A percentile compares a stretch with the other conserved stretches of the same genome.
Conservation (phyloP, 2,113 vertebrate species). For the Eudyptes chrysolophus region DNA sequence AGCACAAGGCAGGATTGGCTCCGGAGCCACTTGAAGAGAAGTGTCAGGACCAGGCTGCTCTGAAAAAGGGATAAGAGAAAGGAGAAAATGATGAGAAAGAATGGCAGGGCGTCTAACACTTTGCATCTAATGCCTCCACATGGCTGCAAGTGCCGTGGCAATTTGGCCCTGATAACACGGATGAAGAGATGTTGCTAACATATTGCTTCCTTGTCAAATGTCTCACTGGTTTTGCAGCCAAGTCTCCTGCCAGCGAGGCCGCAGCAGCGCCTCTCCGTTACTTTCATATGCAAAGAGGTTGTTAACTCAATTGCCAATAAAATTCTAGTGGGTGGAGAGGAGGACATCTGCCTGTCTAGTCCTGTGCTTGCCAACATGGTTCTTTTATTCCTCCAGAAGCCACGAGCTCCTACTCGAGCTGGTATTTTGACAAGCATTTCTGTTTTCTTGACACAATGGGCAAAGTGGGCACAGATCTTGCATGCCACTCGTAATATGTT, state of each 20-base stretch:
- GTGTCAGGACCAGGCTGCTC: slow-evolving; percentile 34
- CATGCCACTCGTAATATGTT: slow-evolving; percentile 42
- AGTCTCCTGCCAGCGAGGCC: slow-evolving; percentile 63
- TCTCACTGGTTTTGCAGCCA: slow-evolving; percentile 69
- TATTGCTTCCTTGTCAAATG: slow-evolving; percentile 69
- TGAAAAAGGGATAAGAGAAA: background rate
- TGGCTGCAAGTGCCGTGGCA: slow-evolving; percentile 62
- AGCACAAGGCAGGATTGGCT: slow-evolving; percentile 23
- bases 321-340: slow-evolving; percentile 66
- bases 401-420: slow-evolving; percentile 35
- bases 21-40: background rate
- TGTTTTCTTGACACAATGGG: slow-evolving; percentile 67
- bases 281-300: slow-evolving; percentile 70
- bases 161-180: slow-evolving; percentile 52
- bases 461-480: slow-evolving; percentile 40
- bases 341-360: slow-evolving; percentile 71
- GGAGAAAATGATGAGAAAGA: slow-evolving; percentile 18
- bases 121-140: slow-evolving; percentile 64
- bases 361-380: slow-evolving; percentile 59
- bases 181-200: slow-evolving; percentile 62
- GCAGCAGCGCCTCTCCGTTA: slow-evolving; percentile 45
- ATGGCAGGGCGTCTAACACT: slow-evolving; percentile 68
- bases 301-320: slow-evolving; percentile 69
- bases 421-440: slow-evolving; percentile 69
- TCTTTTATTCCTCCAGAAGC: slow-evolving; percentile 65